Evolutionary conservation across 2,888 invertebrate genomes (phyloP).

Genomic region (Patella caerulea): DNA sequence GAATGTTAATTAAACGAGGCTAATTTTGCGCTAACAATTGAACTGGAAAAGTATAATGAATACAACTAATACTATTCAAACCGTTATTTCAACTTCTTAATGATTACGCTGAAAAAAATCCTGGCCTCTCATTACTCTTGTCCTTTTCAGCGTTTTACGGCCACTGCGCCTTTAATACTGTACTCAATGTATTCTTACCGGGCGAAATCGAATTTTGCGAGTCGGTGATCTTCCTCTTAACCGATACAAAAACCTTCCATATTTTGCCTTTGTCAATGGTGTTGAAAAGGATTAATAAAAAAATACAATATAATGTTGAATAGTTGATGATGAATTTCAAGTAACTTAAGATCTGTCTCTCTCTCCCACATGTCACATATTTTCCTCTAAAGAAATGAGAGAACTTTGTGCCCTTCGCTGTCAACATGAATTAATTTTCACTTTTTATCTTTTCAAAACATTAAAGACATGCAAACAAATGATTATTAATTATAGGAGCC

Average conservation of each 20-base stretch:
- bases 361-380: constrained; percentile 7
- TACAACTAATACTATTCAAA: constrained; percentile 5
- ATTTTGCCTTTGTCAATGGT: background rate
- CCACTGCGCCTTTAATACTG: constrained; percentile 2
- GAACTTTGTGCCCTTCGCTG: background rate
- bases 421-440: constrained; percentile 4
- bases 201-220: constrained; percentile 9
- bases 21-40: background rate
- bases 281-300: background rate
- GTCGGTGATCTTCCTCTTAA: constrained; percentile 4
- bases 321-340: constrained; percentile 8
- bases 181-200: constrained; percentile 5
- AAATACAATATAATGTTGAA: constrained; percentile 5
- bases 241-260: constrained; percentile 4
- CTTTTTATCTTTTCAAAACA: constrained; percentile 10
- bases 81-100: constrained; percentile 6
- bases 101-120: background rate
- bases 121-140: constrained; percentile 2
- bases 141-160: constrained; percentile 2
- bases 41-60: constrained; percentile 10
- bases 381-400: constrained; percentile 9
- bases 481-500: background rate
- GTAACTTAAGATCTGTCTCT: constrained; percentile 5
- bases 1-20: constrained; percentile 3
- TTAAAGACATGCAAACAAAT: constrained; percentile 13